Percentiles rank a stretch among this genome's conserved stretches.
Evolutionary conservation across 2,888 invertebrate genomes (phyloP).

Genomic region (Ramazzottius varieornatus): DNA sequence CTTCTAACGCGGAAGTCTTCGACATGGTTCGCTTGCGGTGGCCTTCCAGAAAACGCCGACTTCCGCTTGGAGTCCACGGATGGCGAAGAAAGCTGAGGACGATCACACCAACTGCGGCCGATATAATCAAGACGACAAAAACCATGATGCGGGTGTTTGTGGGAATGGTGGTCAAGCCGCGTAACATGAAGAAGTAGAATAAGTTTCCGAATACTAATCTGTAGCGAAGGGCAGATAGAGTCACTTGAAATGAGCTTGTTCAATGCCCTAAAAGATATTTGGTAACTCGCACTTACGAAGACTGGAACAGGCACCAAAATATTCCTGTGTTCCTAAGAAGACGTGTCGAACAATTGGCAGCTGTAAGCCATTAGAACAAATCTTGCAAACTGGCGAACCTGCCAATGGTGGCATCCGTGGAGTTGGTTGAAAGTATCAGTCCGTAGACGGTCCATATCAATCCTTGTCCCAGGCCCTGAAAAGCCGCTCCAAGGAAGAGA

Average conservation of each 20-base stretch:
- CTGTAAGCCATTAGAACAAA: no score
- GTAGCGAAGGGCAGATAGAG: neutral
- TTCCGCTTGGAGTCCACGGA: neutral
- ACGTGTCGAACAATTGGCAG: no score
- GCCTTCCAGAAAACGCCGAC: neutral
- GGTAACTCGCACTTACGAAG: no score
- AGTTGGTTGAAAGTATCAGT: neutral
- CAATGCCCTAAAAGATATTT: no score
- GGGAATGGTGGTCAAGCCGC: neutral
- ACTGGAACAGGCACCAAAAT: neutral
- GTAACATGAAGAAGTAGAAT: neutral
- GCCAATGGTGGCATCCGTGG: neutral
- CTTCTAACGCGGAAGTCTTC: no score
- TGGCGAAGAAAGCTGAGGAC: neutral
- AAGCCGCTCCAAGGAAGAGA: neutral
- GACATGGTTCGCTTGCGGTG: no score
- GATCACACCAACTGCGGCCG: neutral
- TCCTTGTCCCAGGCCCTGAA: neutral
- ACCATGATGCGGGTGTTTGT: neutral
- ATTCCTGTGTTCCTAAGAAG: neutral
- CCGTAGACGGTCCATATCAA: slow-evolving; percentile 3
- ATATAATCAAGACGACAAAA: neutral
- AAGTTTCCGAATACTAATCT: neutral
- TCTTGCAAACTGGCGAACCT: neutral
- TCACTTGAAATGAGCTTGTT: no score